Percentiles rank a stretch among this genome's conserved stretches.
These are phyloP conservation scores for Sceloporus tristichus DNA, from an alignment of 2,113 vertebrate genomes.

Conservation along the genomic window DNA sequence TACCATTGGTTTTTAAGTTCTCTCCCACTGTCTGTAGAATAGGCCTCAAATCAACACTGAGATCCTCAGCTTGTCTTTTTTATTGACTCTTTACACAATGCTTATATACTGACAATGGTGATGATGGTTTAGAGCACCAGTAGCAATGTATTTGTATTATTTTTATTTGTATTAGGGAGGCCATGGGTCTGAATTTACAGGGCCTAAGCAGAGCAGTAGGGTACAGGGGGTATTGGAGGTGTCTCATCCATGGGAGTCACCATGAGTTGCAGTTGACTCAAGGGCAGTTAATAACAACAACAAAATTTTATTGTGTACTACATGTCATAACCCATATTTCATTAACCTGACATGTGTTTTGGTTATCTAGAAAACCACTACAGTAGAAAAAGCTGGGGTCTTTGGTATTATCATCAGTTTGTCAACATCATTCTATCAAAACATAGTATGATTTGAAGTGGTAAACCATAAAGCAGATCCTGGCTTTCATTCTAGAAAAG, in stretches of 20 bases:
- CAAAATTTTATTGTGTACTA: no score
- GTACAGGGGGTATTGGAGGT: no score
- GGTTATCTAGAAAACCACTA: neutral
- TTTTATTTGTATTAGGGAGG: no score
- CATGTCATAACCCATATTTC: constrained; percentile 1
- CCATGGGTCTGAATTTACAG: no score
- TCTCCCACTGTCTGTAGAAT: neutral
- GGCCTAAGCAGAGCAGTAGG: no score
- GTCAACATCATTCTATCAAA: neutral
- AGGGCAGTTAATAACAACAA: no score
- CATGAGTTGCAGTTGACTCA: no score
- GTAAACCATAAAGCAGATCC: neutral
- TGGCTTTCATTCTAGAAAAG: constrained; percentile 40
- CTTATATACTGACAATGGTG: no score
- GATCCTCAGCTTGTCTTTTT: neutral
- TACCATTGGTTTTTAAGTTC: neutral
- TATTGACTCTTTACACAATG: neutral
- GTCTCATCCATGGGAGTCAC: no score
- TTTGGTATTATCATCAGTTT: neutral
- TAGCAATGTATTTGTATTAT: no score
- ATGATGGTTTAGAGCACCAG: no score
- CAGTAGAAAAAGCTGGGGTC: neutral
- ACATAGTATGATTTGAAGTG: neutral
- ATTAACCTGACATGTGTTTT: neutral
- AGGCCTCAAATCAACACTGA: neutral